Evolutionary conservation across 2,888 invertebrate species (phyloP), one percentile per base, ranked within the genome.

Genomic region (Cremastinae sp.): DNA sequence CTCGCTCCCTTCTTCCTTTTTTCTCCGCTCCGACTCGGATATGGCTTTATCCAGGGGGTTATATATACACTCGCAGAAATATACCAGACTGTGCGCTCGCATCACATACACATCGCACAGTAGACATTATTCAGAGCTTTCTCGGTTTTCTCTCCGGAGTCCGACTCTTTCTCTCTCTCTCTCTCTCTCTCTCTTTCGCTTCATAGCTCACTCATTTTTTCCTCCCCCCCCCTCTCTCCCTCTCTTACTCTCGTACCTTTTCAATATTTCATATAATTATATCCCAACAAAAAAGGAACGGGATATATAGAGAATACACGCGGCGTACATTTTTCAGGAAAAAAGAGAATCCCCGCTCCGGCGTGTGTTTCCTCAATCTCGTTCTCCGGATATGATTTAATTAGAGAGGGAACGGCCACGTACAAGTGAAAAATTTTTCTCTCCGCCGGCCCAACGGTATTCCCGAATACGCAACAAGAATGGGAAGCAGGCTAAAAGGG

Each of bases 251-350:
- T 69, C 64, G 47, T 64, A 72, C 69, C 73, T 69, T 72, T 76
- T 76, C 73, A 76, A 76, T 76, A 73, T 76, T 69, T 65, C 64
- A 73, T 69, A 76, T 76, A 76, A 76, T 76, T 73, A 70, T 62
- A 65, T 62, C 45, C 58, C 72, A 64, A 64, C 58, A 59, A n/a
- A 20, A 16, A 18, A 41, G 36, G 1, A 45, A 16, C 20, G 34
- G 10, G 34, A 12, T 5, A 45, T 22, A 20, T 18, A 38, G 12
- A 12, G 20, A 8, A 41, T 7, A 9, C 3, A 7, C 12, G 3
- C 12, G 14, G n/a, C 5, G 28, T 5, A 61, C 4, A 45, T 10
- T 45, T 10, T 45, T 7, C 16, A 7, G 20, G 1, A 20, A 1
- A 1, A 10, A 0, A 9, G 49, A 18, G 20, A 18, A 20, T 43